Evolutionary conservation across 2,797 vertebrate genomes (phyloP).

Genomic region (Microhierax caerulescens): DNA sequence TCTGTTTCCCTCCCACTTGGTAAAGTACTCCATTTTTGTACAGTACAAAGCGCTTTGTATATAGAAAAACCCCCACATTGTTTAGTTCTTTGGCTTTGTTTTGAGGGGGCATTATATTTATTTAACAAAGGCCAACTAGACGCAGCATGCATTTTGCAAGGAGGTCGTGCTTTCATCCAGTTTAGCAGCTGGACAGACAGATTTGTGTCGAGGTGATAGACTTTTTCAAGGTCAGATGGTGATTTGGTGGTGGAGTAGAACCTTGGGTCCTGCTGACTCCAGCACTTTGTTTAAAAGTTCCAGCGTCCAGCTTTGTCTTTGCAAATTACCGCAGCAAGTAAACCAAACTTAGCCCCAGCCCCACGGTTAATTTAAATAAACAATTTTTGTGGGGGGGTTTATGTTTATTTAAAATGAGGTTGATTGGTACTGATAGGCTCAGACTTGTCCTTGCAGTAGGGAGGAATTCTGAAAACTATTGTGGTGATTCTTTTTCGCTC

Average conservation of each 20-base stretch:
- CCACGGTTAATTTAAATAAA: neutral
- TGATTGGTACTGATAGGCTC: neutral
- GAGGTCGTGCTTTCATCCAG: neutral
- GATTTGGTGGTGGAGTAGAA: neutral
- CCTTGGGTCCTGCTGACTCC: neutral
- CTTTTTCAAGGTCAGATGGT: neutral
- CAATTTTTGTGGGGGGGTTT: neutral
- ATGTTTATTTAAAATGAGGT: neutral
- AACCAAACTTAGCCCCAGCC: neutral
- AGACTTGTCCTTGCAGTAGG: neutral
- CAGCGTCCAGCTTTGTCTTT: neutral
- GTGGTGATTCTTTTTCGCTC: neutral
- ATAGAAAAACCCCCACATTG: neutral
- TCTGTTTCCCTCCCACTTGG: constrained; percentile 28
- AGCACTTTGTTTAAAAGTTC: neutral
- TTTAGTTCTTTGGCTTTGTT: neutral
- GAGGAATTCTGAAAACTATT: neutral
- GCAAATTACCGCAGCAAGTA: neutral
- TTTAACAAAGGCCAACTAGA: constrained; percentile 10
- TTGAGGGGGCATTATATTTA: constrained; percentile 26
- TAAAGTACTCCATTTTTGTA: constrained; percentile 31
- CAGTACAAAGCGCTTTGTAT: neutral
- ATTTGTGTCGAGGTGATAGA: constrained; percentile 3
- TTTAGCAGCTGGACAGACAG: neutral
- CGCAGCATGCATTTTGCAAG: neutral